A percentile compares a stretch with the other conserved stretches of the same genome.
These are phyloP conservation scores for Anguilla pacifica DNA, from an alignment of 2,797 vertebrate species.

Conservation along the genomic window DNA sequence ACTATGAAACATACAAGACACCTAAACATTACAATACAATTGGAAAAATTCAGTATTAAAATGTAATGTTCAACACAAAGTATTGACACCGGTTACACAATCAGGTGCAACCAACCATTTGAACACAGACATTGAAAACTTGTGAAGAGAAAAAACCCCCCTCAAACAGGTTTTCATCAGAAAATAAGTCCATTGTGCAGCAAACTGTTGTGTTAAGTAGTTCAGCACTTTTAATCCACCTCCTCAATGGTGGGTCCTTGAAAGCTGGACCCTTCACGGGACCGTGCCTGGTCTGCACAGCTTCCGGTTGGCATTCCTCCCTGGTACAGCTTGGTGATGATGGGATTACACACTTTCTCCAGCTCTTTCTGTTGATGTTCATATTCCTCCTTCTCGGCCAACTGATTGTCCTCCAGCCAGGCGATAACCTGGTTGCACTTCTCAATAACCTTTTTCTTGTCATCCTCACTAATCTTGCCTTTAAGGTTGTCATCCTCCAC, in stretches of 20 bases:
- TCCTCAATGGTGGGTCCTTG: not conserved
- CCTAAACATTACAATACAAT: too few relatives aligned
- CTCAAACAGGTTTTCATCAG: not conserved
- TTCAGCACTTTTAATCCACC: not conserved
- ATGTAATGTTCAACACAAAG: not conserved
- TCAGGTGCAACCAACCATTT: too few relatives aligned
- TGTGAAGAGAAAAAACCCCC: too few relatives aligned
- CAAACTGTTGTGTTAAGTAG: not conserved
- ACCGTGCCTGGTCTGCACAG: not conserved
- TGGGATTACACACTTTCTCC: slow-evolving; percentile 48
- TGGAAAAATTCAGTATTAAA: too few relatives aligned
- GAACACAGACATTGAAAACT: too few relatives aligned
- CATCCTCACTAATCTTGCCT: slow-evolving; percentile 49
- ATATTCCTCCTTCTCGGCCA: slow-evolving; percentile 28
- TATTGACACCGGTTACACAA: not conserved
- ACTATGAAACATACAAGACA: too few relatives aligned
- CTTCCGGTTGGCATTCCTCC: slow-evolving; percentile 11
- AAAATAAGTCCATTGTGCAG: not conserved
- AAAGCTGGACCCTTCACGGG: not conserved
- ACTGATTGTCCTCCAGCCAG: slow-evolving; percentile 53
- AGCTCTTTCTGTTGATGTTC: slow-evolving; percentile 50
- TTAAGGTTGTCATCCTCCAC: slow-evolving; percentile 48
- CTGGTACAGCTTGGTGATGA: slow-evolving; percentile 49
- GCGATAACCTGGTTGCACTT: slow-evolving; percentile 53
- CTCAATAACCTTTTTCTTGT: slow-evolving; percentile 48